A percentile compares a stretch with the other conserved stretches of the same genome.
These are phyloP conservation scores for Propithecus deckenii DNA, from an alignment of 2,797 vertebrate species.

Conservation along the genomic window DNA sequence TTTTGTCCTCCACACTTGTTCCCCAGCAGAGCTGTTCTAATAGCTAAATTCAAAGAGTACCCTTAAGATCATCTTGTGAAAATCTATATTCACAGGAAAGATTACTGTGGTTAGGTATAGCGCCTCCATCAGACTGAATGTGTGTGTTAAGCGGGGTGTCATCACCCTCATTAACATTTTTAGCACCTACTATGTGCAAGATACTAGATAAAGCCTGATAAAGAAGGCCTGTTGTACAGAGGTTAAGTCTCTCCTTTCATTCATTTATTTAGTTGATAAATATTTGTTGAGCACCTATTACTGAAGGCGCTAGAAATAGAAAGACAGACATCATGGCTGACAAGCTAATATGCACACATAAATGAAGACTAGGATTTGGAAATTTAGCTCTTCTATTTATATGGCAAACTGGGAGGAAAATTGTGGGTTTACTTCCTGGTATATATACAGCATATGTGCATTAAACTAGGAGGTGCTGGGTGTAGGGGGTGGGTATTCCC, in stretches of 20 bases:
- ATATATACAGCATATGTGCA: not conserved
- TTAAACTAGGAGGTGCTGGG: not conserved
- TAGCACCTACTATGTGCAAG: not conserved
- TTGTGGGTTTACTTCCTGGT: not conserved
- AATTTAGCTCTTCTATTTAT: not conserved
- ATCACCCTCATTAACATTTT: not conserved
- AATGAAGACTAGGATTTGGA: not conserved
- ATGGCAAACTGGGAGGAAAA: not conserved
- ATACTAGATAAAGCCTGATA: not conserved
- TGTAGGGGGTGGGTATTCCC: not conserved
- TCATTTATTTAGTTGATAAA: not conserved
- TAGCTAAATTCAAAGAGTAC: not conserved
- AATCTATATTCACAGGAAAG: not conserved
- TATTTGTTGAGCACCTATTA: not conserved
- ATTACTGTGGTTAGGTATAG: not conserved
- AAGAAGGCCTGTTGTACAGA: not conserved
- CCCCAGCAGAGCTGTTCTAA: not conserved
- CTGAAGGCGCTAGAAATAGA: not conserved
- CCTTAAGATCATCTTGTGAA: not conserved
- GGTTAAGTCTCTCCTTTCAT: not conserved
- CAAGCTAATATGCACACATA: not conserved
- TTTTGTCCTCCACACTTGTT: not conserved
- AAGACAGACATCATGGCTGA: not conserved
- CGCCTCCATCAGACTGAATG: not conserved
- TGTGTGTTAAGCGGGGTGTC: not conserved